Conservation (phyloP, 2,797 vertebrate species). For the Cossypha heuglini region DNA sequence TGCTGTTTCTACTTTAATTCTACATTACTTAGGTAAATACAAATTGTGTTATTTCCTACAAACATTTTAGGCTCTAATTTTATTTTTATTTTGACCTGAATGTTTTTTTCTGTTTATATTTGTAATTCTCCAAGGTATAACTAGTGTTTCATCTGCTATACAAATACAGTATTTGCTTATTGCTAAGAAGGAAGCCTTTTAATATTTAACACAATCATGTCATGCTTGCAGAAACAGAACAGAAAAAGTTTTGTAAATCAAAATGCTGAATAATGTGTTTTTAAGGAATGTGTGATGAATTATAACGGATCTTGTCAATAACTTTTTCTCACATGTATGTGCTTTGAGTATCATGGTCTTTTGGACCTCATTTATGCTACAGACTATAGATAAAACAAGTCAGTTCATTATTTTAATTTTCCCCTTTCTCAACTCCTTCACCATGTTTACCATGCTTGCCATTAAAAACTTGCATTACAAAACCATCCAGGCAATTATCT, state of each 20-base stretch:
- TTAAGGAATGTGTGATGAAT: neutral
- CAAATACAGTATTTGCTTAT: conserved; percentile 26
- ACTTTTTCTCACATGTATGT: neutral
- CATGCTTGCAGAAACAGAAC: neutral
- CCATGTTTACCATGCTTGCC: neutral
- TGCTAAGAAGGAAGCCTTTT: conserved; percentile 3
- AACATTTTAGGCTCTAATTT: conserved; percentile 9
- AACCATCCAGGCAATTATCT: neutral
- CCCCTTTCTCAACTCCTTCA: neutral
- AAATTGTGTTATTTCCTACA: neutral
- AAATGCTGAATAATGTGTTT: neutral
- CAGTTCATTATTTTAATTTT: neutral
- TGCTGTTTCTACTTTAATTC: neutral
- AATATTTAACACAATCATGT: conserved; percentile 33
- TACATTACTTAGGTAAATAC: neutral
- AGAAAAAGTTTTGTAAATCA: neutral
- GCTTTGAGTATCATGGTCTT: neutral
- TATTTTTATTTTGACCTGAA: conserved; percentile 38
- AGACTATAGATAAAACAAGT: neutral
- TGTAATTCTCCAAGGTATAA: conserved; percentile 33
- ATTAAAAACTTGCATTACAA: neutral
- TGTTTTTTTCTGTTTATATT: conserved; percentile 37
- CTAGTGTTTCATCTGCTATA: neutral
- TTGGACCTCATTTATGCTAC: neutral
- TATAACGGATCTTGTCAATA: neutral